Conservation (phyloP, 2,888 invertebrate species). For the Drosophila aldrichi region DNA sequence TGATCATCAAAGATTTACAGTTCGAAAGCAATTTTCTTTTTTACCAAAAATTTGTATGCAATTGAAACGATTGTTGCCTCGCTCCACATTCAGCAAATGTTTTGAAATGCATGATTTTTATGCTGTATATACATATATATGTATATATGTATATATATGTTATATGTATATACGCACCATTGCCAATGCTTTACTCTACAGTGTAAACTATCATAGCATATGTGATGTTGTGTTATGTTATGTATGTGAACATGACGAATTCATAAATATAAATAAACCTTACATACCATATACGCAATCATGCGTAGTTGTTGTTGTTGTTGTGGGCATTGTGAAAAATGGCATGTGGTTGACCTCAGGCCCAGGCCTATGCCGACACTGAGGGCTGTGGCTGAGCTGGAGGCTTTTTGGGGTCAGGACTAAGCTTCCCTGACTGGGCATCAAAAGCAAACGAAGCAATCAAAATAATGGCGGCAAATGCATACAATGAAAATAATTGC, state of each 20-base stretch:
- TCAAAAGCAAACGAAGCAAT: constrained; percentile 76
- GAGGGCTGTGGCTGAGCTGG: background rate
- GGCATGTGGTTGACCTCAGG: constrained; percentile 44
- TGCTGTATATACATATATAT: background rate
- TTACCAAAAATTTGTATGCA: constrained; percentile 9
- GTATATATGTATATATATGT: background rate
- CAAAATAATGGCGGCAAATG: constrained; percentile 80
- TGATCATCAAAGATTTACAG: background rate
- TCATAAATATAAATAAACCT: constrained; percentile 77
- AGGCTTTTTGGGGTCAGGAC: constrained; percentile 4
- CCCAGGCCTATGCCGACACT: background rate
- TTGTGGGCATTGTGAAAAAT: constrained; percentile 49
- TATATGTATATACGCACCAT: background rate
- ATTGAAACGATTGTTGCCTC: constrained; percentile 6
- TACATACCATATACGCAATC: constrained; percentile 71
- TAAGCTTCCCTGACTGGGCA: constrained; percentile 17
- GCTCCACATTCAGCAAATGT: constrained; percentile 9
- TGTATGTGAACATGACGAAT: constrained; percentile 65
- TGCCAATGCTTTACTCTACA: constrained; percentile 42
- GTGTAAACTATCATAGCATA: constrained; percentile 30
- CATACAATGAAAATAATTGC: constrained; percentile 79
- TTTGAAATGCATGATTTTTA: constrained; percentile 56
- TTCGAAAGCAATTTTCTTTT: background rate
- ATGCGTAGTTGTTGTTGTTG: constrained; percentile 47
- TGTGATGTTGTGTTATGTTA: constrained; percentile 4